These are phyloP conservation scores for Microcebus jonahi DNA, from an alignment of 2,113 vertebrate species.

Conservation along the genomic window DNA sequence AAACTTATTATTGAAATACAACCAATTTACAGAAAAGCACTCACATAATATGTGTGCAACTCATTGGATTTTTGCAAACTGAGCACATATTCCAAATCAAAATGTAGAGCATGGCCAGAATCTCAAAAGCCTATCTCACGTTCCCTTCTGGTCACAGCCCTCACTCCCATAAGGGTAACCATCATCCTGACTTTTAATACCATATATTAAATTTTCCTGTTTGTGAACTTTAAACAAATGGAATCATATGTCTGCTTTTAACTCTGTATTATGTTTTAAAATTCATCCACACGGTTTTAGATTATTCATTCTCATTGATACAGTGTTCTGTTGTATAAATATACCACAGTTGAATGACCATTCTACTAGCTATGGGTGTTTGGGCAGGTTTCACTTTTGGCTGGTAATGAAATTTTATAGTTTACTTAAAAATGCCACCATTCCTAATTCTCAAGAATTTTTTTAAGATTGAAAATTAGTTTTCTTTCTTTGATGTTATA, in stretches of 20 bases:
- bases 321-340: background rate
- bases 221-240: slow-evolving; percentile 6
- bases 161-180: background rate
- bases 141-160: background rate
- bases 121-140: background rate
- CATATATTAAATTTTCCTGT: background rate
- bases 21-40: background rate
- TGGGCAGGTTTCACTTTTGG: background rate
- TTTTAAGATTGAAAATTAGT: background rate
- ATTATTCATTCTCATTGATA: background rate
- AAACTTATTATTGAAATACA: background rate
- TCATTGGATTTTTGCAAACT: background rate
- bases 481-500: slow-evolving; percentile 15
- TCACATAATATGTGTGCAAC: background rate
- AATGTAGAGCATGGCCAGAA: background rate
- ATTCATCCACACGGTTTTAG: background rate
- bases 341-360: background rate
- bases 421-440: background rate
- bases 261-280: background rate
- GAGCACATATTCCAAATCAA: background rate
- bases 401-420: background rate
- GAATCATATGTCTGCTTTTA: background rate
- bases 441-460: slow-evolving; percentile 25
- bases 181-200: background rate
- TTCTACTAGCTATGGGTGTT: background rate